Percentiles rank a stretch among this genome's conserved stretches.
Evolutionary conservation across 2,797 vertebrate species (phyloP).

Genomic region (Mus spretus): DNA sequence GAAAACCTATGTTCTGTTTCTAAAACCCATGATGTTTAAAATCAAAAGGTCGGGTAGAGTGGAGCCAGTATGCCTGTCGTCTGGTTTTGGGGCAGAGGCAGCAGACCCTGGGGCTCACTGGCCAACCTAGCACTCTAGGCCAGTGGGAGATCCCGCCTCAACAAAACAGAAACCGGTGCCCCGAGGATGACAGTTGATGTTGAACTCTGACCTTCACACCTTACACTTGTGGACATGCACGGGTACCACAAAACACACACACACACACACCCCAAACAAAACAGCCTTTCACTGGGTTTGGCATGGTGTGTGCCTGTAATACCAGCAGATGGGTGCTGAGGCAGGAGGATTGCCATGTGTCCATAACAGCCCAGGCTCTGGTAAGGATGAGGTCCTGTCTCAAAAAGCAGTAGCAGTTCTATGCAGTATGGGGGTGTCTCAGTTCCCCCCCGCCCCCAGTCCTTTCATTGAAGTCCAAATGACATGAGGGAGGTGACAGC

Average conservation of each 20-base stretch:
- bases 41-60: background rate
- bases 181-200: background rate
- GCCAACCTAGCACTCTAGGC: background rate
- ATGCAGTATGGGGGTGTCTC: background rate
- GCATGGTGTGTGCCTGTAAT: background rate
- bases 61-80: background rate
- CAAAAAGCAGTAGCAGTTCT: background rate
- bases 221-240: too few species aligned
- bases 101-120: background rate
- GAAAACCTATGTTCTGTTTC: background rate
- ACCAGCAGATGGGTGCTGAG: background rate
- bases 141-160: background rate
- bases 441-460: background rate
- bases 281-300: background rate
- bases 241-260: too few species aligned
- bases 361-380: background rate
- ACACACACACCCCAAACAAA: background rate
- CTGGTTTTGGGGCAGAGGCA: too few species aligned
- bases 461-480: background rate
- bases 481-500: background rate
- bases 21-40: background rate
- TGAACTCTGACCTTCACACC: background rate
- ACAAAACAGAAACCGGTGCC: background rate
- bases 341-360: background rate
- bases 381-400: background rate